Conservation (phyloP, 2,888 invertebrate species). For the Lamproptera curius region DNA sequence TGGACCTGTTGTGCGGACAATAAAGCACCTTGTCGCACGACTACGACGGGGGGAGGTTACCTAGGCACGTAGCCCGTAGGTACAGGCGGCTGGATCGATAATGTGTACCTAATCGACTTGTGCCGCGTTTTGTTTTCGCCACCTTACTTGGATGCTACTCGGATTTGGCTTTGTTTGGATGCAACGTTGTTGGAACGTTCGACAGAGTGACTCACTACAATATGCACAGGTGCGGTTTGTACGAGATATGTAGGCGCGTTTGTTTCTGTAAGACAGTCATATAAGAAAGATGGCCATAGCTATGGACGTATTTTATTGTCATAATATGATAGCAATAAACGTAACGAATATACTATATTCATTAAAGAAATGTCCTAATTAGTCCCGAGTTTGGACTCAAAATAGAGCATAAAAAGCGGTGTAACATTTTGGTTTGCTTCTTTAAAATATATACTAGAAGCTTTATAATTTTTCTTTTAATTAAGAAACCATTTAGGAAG, state of each 20-base stretch:
- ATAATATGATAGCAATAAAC: neutral
- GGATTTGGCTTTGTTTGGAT: neutral
- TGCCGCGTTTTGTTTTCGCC: slow-evolving; percentile 47
- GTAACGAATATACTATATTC: no score
- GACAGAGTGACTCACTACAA: neutral
- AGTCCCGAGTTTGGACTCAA: no score
- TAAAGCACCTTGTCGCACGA: slow-evolving; percentile 35
- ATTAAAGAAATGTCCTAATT: no score
- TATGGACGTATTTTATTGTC: neutral
- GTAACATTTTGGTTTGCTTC: no score
- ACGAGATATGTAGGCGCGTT: no score
- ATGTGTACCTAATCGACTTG: slow-evolving; percentile 49
- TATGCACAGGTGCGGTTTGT: neutral
- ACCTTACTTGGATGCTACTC: neutral
- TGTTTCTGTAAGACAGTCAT: no score
- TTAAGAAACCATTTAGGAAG: no score
- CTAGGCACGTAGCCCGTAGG: slow-evolving; percentile 70
- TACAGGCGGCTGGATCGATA: slow-evolving; percentile 62
- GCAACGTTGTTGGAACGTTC: neutral
- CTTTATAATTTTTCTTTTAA: no score
- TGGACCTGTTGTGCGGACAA: slow-evolving; percentile 38
- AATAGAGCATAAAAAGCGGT: no score
- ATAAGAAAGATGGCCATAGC: neutral
- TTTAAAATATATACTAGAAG: no score
- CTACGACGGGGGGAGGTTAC: slow-evolving; percentile 34